Conservation (phyloP, 2,113 vertebrate genomes). For the Lepus timidus region DNA sequence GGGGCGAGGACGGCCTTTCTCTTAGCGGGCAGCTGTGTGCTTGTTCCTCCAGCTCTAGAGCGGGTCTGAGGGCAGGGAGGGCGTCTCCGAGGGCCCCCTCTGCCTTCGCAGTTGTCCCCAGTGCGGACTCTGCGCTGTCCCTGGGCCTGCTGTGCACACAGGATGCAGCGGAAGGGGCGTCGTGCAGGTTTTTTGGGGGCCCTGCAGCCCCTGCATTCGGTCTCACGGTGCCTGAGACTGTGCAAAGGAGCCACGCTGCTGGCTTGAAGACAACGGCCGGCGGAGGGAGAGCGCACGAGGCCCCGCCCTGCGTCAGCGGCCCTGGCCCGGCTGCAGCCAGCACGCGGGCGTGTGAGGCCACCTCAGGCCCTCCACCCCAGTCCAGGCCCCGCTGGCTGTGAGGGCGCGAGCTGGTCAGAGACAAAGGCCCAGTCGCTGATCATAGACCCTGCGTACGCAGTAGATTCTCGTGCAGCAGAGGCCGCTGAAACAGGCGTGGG, state of each 20-base stretch:
- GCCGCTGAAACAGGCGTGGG: conserved; percentile 21
- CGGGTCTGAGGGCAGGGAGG: too few relatives aligned
- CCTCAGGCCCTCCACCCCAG: neutral
- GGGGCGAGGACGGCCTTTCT: neutral
- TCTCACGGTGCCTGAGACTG: neutral
- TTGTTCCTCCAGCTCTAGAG: too few relatives aligned
- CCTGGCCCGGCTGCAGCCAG: too few relatives aligned
- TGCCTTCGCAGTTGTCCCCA: neutral
- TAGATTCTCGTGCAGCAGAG: neutral
- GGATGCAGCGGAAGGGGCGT: neutral
- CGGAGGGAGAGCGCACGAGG: neutral
- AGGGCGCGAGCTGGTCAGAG: neutral
- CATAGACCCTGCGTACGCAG: neutral
- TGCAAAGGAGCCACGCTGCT: too few relatives aligned
- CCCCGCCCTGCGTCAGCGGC: too few relatives aligned
- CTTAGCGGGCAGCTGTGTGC: too few relatives aligned
- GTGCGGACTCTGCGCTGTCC: neutral
- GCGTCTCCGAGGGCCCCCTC: too few relatives aligned
- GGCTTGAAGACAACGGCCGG: neutral
- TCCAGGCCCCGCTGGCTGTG: neutral
- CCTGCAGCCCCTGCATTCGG: neutral
- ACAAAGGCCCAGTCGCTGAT: conserved; percentile 4
- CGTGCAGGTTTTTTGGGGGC: neutral
- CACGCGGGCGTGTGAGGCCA: neutral
- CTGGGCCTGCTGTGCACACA: neutral